Percentiles rank a stretch among this genome's conserved stretches.
Conservation (phyloP, 1,140 invertebrate genomes). For the Macrosteles quadrilineatus region DNA sequence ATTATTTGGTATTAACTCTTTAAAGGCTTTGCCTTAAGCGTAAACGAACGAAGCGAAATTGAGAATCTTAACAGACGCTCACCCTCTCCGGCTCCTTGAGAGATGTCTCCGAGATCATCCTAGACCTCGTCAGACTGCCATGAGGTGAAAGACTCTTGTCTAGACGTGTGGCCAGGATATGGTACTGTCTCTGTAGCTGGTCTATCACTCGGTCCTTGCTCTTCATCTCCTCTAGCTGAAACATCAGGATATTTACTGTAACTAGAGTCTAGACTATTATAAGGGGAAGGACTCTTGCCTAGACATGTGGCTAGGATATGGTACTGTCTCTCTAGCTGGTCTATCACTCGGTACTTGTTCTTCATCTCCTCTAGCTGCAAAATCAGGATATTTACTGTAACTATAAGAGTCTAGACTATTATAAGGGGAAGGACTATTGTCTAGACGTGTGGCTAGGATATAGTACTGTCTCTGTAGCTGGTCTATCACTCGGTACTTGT, state of each 20-base stretch:
- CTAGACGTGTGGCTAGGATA: not conserved
- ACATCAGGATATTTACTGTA: no score
- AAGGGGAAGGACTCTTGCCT: not conserved
- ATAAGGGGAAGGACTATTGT: no score
- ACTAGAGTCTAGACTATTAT: no score
- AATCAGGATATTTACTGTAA: no score
- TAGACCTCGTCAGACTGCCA: not conserved
- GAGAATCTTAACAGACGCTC: not conserved
- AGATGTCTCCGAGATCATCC: not conserved
- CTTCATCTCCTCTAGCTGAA: constrained; percentile 32
- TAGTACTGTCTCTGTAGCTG: not conserved
- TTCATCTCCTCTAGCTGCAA: constrained; percentile 33
- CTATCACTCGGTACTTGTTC: constrained; percentile 23
- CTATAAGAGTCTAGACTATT: no score
- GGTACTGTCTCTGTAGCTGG: constrained; percentile 22
- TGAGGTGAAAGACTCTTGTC: not conserved
- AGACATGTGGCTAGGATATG: constrained; percentile 2
- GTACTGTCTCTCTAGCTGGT: constrained; percentile 20
- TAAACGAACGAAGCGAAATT: not conserved
- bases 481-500: constrained; percentile 20
- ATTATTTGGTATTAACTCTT: no score
- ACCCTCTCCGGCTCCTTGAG: constrained; percentile 17
- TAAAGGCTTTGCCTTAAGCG: no score
- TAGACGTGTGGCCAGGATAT: constrained; percentile 1
- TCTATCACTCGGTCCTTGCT: constrained; percentile 24